Conservation (phyloP, 1,140 invertebrate genomes). For the Aplysia californica region DNA sequence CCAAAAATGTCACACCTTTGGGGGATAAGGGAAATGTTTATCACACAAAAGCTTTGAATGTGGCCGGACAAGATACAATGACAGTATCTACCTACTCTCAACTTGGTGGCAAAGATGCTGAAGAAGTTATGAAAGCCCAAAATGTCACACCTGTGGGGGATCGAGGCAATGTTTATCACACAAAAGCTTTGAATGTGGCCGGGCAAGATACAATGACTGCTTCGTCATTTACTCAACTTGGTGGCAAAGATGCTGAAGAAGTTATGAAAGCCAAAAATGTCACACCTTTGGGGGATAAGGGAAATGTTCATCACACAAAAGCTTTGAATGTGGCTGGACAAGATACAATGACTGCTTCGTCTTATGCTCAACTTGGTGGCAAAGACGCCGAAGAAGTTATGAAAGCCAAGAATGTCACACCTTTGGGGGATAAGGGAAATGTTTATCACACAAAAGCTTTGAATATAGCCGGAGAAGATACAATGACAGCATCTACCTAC, state of each 20-base stretch:
- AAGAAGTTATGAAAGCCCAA: not conserved
- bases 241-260: not conserved
- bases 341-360: conserved; percentile 1
- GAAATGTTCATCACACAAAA: conserved; percentile 12
- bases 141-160: conserved; percentile 18
- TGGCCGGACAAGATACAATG: conserved; percentile 11
- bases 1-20: not conserved
- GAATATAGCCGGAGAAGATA: too few relatives aligned
- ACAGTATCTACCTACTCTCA: too few relatives aligned
- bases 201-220: conserved; percentile 7
- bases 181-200: conserved; percentile 10
- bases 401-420: not conserved
- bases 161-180: conserved; percentile 24
- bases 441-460: not conserved
- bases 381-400: too few relatives aligned
- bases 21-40: conserved; percentile 12
- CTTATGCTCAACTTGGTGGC: not conserved
- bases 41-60: conserved; percentile 18
- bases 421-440: not conserved
- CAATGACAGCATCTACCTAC: too few relatives aligned
- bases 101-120: not conserved
- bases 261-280: not conserved
- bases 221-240: not conserved
- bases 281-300: conserved; percentile 7
- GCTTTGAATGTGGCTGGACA: conserved; percentile 24